These are phyloP conservation scores for Cryptosula pallasiana DNA, from an alignment of 2,888 invertebrate species.

Conservation along the genomic window DNA sequence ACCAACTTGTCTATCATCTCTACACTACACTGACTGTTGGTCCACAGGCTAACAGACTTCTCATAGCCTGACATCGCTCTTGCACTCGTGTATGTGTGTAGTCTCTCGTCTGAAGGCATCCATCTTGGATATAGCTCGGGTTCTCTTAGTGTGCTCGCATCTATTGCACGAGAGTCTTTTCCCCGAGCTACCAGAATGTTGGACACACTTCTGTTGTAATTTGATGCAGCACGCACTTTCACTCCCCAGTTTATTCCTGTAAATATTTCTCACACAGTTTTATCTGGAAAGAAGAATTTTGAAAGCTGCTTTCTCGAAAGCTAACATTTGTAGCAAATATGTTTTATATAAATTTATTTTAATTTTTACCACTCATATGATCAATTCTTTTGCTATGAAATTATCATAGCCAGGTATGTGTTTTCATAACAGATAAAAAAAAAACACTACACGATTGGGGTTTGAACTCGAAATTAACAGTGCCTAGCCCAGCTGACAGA, in stretches of 20 bases:
- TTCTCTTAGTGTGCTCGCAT: slow-evolving; percentile 37
- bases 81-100: slow-evolving; percentile 37
- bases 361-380: too few species aligned
- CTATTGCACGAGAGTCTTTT: slow-evolving; percentile 34
- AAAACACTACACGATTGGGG: too few species aligned
- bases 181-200: slow-evolving; percentile 44
- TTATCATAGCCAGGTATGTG: too few species aligned
- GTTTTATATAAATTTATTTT: too few species aligned
- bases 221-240: slow-evolving; percentile 26
- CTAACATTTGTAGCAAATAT: too few species aligned
- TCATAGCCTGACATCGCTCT: slow-evolving; percentile 46
- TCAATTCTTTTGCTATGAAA: too few species aligned
- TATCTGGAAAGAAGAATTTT: too few species aligned
- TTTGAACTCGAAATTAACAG: too few species aligned
- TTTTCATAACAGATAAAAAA: too few species aligned
- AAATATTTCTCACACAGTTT: too few species aligned
- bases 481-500: too few species aligned
- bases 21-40: slow-evolving; percentile 47
- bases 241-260: slow-evolving; percentile 50
- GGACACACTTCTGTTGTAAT: slow-evolving; percentile 41
- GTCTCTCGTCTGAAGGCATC: slow-evolving; percentile 35
- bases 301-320: too few species aligned
- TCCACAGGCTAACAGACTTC: slow-evolving; percentile 46
- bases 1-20: slow-evolving; percentile 41
- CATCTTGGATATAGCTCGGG: slow-evolving; percentile 41